A percentile compares a stretch with the other conserved stretches of the same genome.
Evolutionary conservation across 2,113 vertebrate genomes (phyloP).

Genomic region (Zingel zingel): DNA sequence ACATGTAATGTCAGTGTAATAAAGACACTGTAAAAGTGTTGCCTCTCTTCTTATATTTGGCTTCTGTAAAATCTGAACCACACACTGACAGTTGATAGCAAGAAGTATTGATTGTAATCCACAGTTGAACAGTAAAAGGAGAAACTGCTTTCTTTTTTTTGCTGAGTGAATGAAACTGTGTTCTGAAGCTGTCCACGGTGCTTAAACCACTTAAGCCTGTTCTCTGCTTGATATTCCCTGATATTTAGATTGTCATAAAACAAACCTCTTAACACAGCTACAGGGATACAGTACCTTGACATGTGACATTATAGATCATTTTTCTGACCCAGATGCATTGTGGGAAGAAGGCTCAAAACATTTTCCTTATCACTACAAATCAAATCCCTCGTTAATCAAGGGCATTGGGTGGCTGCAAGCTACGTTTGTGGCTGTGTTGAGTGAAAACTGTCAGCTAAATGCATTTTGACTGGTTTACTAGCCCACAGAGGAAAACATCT

Average conservation of each 20-base stretch:
- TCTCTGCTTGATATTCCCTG: neutral
- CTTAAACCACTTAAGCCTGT: conserved; percentile 31
- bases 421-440: neutral
- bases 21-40: conserved; percentile 6
- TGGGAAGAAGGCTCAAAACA: neutral
- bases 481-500: neutral
- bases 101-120: conserved; percentile 30
- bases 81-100: conserved; percentile 12
- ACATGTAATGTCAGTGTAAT: conserved; percentile 9
- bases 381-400: neutral
- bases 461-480: neutral
- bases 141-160: conserved; percentile 3
- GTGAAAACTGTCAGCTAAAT: conserved; percentile 7
- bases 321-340: conserved; percentile 15
- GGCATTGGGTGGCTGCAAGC: neutral
- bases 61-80: conserved; percentile 25
- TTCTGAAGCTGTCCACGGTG: conserved; percentile 8
- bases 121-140: conserved; percentile 22
- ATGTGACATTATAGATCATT: neutral
- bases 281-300: neutral
- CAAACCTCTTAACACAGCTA: neutral
- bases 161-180: neutral
- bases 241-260: conserved; percentile 3
- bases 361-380: neutral
- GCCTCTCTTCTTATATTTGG: neutral